Base-by-base conservation (phyloP, 2,888 invertebrate species). In the Cosmia pyralina region DNA sequence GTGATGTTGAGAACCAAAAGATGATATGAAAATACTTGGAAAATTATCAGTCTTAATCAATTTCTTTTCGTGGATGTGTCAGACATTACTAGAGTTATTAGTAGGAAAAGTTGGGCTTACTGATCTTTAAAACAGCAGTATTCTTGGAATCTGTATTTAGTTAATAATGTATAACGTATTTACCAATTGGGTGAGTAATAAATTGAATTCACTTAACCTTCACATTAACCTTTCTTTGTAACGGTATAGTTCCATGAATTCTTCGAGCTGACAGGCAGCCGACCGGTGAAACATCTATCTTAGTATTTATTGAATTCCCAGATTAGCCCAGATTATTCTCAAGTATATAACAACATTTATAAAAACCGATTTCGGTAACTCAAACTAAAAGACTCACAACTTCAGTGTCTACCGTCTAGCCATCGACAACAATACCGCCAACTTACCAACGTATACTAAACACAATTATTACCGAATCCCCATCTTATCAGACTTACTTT, bases 401-500 rank as follows among this genome's bases (percentile, higher is more conserved):
- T 72, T 59, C 8, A 80, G n/a, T 59, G 74, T 71, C 70, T 79
- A 44, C 57, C 59, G 69, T 69, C 62, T 75, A 67, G 53, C 63
- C 67, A 69, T 58, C 17, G 53, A 65, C 67, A 75, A 60, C 69
- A 73, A 73, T 59, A 63, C 58, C 68, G 38, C 57, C 70, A 69
- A 68, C 63, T 74, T 62, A 75, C 48, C 13, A 77, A 73, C 63
- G 71, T 68, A 77, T 34, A 72, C 62, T 52, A 73, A 76, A 85
- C 66, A 80, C 62, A 79, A 73, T 77, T 73, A 82, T 76, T 34
- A 72, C 69, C 28, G 34, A 80, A 71, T 66, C 66, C 68, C 48
- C 71, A 44, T 66, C 73, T 73, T 74, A 79, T 66, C 63, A 75
- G 69, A 79, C 77, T 81, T 72, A 78, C 69, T 64, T 57, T 66